Evolutionary conservation across 2,113 vertebrate genomes (phyloP), one percentile per base, ranked within the genome.

Genomic region (Sardina pilchardus): DNA sequence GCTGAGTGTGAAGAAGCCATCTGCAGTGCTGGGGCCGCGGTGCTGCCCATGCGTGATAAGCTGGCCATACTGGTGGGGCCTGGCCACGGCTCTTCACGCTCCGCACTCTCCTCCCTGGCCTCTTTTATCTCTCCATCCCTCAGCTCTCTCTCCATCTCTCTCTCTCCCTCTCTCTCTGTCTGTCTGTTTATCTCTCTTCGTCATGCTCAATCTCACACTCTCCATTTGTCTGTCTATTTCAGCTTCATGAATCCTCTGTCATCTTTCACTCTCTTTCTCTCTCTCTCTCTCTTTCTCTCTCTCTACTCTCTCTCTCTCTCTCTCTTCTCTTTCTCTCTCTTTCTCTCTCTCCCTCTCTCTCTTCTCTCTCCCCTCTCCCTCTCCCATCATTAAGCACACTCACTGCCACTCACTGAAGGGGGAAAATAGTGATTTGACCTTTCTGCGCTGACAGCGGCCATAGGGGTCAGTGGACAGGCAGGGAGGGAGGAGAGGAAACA

Each of bases 371-470:
- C 14, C 10, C 59, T 67, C 81, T 48, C 14, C 53, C 21, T 71
- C 75, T 50, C 44, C 45, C 50, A 82, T 75, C 42, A 84, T 88
- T 39, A 84, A 81, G 45, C 45, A 43, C 3, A 39, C 82, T 16
- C 82, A 39, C 50, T 4, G 36, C 83, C 86, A 75, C 67, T 36
- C 30, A 78, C 81, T n/a, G 39, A 78, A n/a, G 10, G 82, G 83
- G 26, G 21, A 84, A 84, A 84, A 83, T 78, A 75, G 39, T 56
- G 81, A 80, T 87, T 86, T 90, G 83, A 90, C 91, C 91, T 90
- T 91, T 90, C 47, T 75, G 43, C 47, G 24, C 30, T 85, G 88
- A 89, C 86, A 87, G 84, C 86, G 81, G 43, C 56, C 75, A 75
- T 87, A n/a, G n/a, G 16, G 30, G 24, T 16, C 50, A 26, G 34